Base-by-base conservation (phyloP, 2,113 vertebrate genomes). In the Corynorhinus townsendii region DNA sequence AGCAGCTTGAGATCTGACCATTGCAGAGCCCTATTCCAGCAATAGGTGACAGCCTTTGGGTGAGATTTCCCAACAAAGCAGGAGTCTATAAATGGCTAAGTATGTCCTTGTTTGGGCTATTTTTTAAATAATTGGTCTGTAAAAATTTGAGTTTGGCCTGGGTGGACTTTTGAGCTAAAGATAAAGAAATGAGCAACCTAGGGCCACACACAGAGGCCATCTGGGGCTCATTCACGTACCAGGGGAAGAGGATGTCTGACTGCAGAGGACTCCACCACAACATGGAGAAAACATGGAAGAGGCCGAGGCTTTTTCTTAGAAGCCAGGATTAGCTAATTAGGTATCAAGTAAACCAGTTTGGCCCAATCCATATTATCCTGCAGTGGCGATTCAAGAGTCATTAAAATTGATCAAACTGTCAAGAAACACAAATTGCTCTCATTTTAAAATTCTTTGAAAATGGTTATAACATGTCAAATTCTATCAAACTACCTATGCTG, bases 241-340 rank as follows among this genome's bases (percentile, higher is more conserved):
- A 4, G 14, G 4, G 30, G 3, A n/a, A 11, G 49, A 59, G 33
- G 11, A 1, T 11, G 38, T 66, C 4, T 7, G 2, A 2, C 49
- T 43, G 2, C 10, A 49, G 64, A 64, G 14, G 5, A 6, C 45
- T 33, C 33, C 33, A 20, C 11, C 5, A 28, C 1, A 72, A 95
- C 20, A 9, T 3, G 1, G 20, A 16, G 19, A 33, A 73, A 66
- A 16, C 16, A 24, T 1, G 26, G 68, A 35, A 17, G 68, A 45
- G 38, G 12, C 38, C n/a, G 9, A 62, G 30, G 40, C 64, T 33
- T 49, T 62, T 76, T 88, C 84, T 38, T 3, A 47, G 79, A 54
- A n/a, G 38, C 64, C 4, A 2, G 3, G 11, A 81, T 35, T 14
- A 38, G 30, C 56, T 38, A n/a, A 38, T 73, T 28, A 49, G 22